These are phyloP conservation scores for Metalampra italica DNA, from an alignment of 2,888 invertebrate genomes.

Conservation along the genomic window DNA sequence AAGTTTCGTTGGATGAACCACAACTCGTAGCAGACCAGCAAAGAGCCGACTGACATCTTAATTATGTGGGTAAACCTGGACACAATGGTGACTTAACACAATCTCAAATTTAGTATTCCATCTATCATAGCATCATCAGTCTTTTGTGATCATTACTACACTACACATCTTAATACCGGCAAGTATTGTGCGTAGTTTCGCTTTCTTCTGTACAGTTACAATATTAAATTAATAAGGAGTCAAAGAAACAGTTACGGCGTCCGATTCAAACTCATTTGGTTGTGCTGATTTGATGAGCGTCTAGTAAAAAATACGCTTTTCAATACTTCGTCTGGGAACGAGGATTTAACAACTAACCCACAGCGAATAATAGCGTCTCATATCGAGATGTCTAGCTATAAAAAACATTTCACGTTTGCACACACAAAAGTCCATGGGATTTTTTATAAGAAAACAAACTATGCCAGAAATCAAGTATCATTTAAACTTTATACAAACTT, in stretches of 20 bases:
- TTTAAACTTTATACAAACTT: not conserved
- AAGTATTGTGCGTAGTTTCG: constrained; percentile 15
- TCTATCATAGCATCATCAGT: constrained; percentile 2
- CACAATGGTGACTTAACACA: constrained; percentile 6
- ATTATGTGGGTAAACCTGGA: constrained; percentile 13
- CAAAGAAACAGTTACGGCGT: constrained; percentile 12
- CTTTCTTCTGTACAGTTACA: constrained; percentile 21
- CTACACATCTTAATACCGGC: constrained; percentile 15
- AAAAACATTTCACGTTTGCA: not conserved
- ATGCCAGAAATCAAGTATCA: not conserved
- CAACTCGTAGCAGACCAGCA: not conserved
- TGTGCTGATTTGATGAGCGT: constrained; percentile 11
- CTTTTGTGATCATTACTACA: constrained; percentile 7
- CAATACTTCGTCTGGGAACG: constrained; percentile 5
- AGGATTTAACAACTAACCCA: not conserved
- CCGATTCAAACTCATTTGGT: constrained; percentile 11
- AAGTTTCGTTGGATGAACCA: not conserved
- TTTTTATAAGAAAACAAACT: not conserved
- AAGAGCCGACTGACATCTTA: constrained; percentile 12
- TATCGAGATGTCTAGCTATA: not conserved
- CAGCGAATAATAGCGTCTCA: not conserved
- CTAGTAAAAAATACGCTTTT: constrained; percentile 5
- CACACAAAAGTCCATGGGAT: not conserved
- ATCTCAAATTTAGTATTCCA: not conserved
- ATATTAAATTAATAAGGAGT: constrained; percentile 17